Evolutionary conservation across 1,140 invertebrate species (phyloP), one percentile per base, ranked within the genome.

Genomic region (Heliconius congener): DNA sequence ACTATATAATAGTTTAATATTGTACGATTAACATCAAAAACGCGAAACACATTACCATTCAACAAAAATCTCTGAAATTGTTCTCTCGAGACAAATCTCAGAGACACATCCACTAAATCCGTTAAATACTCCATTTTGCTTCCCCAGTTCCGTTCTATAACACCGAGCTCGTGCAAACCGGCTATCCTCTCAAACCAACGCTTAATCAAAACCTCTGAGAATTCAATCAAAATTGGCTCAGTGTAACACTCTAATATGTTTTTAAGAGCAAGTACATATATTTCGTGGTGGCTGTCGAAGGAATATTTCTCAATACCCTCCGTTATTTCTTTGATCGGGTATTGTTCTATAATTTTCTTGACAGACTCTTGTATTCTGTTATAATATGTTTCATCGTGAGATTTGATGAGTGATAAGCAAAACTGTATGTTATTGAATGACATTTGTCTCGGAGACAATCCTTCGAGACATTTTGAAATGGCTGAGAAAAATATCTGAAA

Each of bases 41-140:
- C 13, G 13, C 3, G 13, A 46, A 46, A 46, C 42, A 46, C 42
- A 46, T 46, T 66, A 30, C 60, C 13, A 13, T 16, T 30, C 11
- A 66, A 13, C 60, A 66, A 66, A 30, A 66, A 13, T 23, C 27
- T 6, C 3, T 0, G 1, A 30, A 66, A 30, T 3, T 66, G 11
- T 23, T 66, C 60, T 4, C 52, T 77, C 19, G 30, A 8, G 50
- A 30, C n/a, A 74, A 42, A 37, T 73, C n/a, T 46, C 55, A 80
- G 11, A 1, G 70, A 76, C 27, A 74, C 50, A 2, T n/a, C 60
- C 18, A 79, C 73, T 60, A 77, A 46, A 73, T 73, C 78, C n/a
- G 8, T 46, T n/a, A 82, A 71, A 71, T 34, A 78, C 9, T 66
- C 78, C 78, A 76, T 80, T 60, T 76, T 76, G 3, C 8, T 9